phyloP scores from a whole-genome alignment of 2,113 vertebrate species.

The Echinops telfairi region DNA sequence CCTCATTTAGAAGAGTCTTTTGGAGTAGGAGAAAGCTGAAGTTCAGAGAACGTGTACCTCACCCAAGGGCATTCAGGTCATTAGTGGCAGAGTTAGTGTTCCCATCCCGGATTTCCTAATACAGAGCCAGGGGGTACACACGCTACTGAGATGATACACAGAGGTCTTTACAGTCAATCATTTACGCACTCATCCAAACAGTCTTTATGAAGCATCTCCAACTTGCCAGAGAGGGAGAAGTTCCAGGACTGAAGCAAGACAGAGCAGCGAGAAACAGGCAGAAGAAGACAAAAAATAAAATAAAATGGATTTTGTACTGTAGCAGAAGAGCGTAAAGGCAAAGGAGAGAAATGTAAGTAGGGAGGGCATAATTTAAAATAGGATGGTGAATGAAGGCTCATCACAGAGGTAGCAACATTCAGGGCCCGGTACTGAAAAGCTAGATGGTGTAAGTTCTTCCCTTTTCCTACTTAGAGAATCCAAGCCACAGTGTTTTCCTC shows the following conservation, averaged over 20 bases:
- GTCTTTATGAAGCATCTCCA: neutral
- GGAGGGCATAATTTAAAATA: neutral
- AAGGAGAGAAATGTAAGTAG: too few relatives aligned
- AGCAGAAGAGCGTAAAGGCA: too few relatives aligned
- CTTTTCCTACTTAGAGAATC: neutral
- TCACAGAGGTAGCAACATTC: neutral
- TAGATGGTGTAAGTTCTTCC: neutral
- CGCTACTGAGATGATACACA: neutral
- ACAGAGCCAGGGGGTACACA: neutral
- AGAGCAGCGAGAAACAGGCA: neutral
- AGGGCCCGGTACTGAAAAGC: neutral
- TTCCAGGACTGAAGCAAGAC: neutral
- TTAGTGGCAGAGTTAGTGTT: neutral
- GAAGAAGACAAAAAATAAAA: too few relatives aligned
- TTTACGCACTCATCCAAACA: neutral
- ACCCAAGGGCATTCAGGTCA: neutral
- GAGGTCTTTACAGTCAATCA: neutral
- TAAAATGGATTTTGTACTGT: too few relatives aligned
- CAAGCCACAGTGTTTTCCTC: neutral
- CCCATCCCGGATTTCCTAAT: constrained; percentile 9
- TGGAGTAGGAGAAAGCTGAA: neutral
- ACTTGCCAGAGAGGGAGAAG: neutral
- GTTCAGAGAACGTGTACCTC: neutral
- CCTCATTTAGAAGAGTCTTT: neutral
- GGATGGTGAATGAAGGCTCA: neutral